Conservation (phyloP, 2,113 vertebrate genomes). For the Semicossyphus pulcher region DNA sequence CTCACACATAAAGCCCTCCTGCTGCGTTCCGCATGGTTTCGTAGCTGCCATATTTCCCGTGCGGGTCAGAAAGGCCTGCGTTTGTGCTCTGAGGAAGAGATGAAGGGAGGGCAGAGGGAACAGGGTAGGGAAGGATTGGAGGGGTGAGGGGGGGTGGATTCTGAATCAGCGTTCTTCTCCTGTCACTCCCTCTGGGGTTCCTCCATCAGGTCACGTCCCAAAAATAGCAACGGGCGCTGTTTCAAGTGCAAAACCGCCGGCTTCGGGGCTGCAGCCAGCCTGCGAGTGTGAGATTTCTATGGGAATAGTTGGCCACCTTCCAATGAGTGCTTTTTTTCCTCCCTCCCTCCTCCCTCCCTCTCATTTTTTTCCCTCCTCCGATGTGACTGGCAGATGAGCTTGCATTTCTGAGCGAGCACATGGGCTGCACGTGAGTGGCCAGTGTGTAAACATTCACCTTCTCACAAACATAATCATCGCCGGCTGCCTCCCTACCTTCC, state of each 20-base stretch:
- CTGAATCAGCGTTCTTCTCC: slow-evolving; percentile 81
- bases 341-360: slow-evolving; percentile 11
- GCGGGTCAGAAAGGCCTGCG: slow-evolving; percentile 32
- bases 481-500: slow-evolving; percentile 57
- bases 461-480: slow-evolving; percentile 63
- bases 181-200: slow-evolving; percentile 92
- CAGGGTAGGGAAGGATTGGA: slow-evolving; percentile 28
- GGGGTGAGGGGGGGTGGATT: slow-evolving; percentile 34
- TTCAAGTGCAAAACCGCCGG: slow-evolving; percentile 94
- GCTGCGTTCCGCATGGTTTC: slow-evolving; percentile 7
- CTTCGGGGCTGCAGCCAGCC: slow-evolving; percentile 93
- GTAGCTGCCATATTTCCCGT: slow-evolving; percentile 10
- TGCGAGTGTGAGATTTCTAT: slow-evolving; percentile 93
- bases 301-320: slow-evolving; percentile 93
- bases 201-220: slow-evolving; percentile 94
- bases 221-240: slow-evolving; percentile 95
- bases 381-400: slow-evolving; percentile 95
- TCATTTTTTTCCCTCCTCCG: slow-evolving; percentile 78
- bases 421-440: slow-evolving; percentile 90
- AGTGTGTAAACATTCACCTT: slow-evolving; percentile 82
- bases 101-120: slow-evolving; percentile 52
- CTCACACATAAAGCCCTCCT: neutral
- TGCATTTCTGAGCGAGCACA: slow-evolving; percentile 88
- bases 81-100: slow-evolving; percentile 41
- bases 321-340: slow-evolving; percentile 79